Evolutionary conservation across 2,888 invertebrate species (phyloP), one percentile per base, ranked within the genome.

Genomic region (Parnassius mnemosyne): DNA sequence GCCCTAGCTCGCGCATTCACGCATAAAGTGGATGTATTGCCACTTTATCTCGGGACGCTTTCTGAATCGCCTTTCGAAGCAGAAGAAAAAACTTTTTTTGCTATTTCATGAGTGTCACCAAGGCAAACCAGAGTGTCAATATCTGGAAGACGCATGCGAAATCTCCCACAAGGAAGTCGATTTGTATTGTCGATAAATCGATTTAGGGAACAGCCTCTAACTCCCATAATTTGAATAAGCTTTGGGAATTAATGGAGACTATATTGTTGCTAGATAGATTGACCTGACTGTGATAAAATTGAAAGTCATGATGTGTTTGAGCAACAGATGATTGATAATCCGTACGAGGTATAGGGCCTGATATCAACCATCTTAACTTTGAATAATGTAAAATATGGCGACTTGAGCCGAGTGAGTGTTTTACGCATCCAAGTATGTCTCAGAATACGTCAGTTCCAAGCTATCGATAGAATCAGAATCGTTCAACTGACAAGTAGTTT

Each of bases 311-410:
- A 42, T 42, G 5, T 42, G 34, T 57, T 47, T 47, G 7, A 41
- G 25, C 49, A 41, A 20, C 34, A 3, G 47, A 20, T 41, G 41
- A 25, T 57, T 57, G 50, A 25, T 49, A 57, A n/a, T 47, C 34
- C 47, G 9, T 41, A n/a, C 50, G 42, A 57, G 20, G 20, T 57
- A 57, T 50, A 20, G 58, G 58, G 16, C 58, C 58, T 12, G 58
- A 51, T 3, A 58, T 52, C 5, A 58, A 20, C 58, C 58, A 58
- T 42, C 52, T 52, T 43, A 58, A 44, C 44, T 52, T 12, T 42
- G 58, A 58, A 16, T 43, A 42, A 10, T 13, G 41, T 52, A 58
- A 58, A 3, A 10, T 52, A 16, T 20, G 58, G 16, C n/a, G 42
- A 12, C 43, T 50, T 41, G 51, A 16, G 12, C 58, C 58, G 9